Evolutionary conservation across 2,797 vertebrate species (phyloP), one percentile per base, ranked within the genome.

Genomic region (Heteromormyrus szaboi): DNA sequence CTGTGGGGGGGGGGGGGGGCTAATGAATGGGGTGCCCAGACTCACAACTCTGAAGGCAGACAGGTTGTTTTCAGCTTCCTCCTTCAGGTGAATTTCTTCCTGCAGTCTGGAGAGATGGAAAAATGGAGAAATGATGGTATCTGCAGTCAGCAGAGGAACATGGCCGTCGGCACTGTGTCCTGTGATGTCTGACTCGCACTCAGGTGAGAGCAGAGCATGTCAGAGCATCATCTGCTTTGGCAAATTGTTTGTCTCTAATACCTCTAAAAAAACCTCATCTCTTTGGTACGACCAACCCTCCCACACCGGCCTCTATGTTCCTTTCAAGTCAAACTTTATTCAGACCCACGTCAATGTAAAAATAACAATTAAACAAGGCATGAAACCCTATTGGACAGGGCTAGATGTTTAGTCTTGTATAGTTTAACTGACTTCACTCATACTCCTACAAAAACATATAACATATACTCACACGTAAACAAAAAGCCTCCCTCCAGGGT

Each of bases 31-130:
- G 25, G 25, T 14, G 65, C 29, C 29, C 65, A 53, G 85, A 96
- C 96, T 96, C 92, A 99, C 98, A 2, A 97, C 96, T 94, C 98
- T 95, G 96, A 99, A 99, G 88, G 97, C 97, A 88, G 97, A 95
- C 19, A 99, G 93, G 92, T 97, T 99, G 93, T 97, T 98, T 91
- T 99, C 98, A 14, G 98, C 98, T 14, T 99, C 98, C 91, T 99
- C 98, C 90, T 95, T 98, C 89, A 97, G 95, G 5, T 97, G 94
- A 54, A 99, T 98, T 94, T 99, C 98, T 62, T 99, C 98, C 90
- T 99, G 98, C 56, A 99, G 94, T 90, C 98, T 99, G 92, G 6
- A 87, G 72, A 89, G 88, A 86, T 14, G 53, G 19, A 22, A 46
- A 59, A 62, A 25, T 46, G 25, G 14, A 65, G 6, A 14, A 86